Evolutionary conservation across 2,797 vertebrate genomes (phyloP).

Genomic region (Microchirus variegatus): DNA sequence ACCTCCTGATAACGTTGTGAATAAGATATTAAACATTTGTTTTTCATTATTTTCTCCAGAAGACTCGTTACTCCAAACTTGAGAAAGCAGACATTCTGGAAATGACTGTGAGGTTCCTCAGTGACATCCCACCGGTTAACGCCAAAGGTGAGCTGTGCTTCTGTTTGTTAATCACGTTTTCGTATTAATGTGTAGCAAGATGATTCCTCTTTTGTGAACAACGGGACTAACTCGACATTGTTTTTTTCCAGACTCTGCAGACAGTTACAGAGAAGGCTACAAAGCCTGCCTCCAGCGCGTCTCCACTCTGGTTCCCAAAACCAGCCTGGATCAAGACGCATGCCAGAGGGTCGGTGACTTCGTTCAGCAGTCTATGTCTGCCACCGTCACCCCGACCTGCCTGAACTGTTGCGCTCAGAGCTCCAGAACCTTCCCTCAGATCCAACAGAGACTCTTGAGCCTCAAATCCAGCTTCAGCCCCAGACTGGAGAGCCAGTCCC

Average conservation of each 20-base stretch:
- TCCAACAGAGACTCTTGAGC: conserved; percentile 68
- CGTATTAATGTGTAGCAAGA: background rate
- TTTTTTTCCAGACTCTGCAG: conserved; percentile 51
- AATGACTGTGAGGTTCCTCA: conserved; percentile 90
- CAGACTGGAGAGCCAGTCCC: conserved; percentile 45
- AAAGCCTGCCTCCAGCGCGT: conserved; percentile 85
- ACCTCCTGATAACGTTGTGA: accelerated
- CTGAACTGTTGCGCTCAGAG: conserved; percentile 71
- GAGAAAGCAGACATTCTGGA: conserved; percentile 92
- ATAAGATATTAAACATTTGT: conserved; percentile 21
- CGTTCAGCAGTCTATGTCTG: conserved; percentile 70
- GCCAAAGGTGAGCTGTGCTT: conserved; percentile 73
- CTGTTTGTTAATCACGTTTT: background rate
- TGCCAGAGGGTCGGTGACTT: conserved; percentile 77
- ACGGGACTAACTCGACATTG: conserved; percentile 31
- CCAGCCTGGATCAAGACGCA: conserved; percentile 72
- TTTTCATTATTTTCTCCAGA: conserved; percentile 64
- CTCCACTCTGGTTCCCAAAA: conserved; percentile 78
- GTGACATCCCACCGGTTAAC: conserved; percentile 71
- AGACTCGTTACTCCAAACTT: conserved; percentile 84
- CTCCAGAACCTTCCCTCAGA: conserved; percentile 59
- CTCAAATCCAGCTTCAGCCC: conserved; percentile 62
- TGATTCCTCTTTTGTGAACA: background rate
- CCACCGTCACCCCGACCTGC: conserved; percentile 55
- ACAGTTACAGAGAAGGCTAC: conserved; percentile 85